These are phyloP conservation scores for Cettia cetti DNA, from an alignment of 2,113 vertebrate species.

Conservation along the genomic window DNA sequence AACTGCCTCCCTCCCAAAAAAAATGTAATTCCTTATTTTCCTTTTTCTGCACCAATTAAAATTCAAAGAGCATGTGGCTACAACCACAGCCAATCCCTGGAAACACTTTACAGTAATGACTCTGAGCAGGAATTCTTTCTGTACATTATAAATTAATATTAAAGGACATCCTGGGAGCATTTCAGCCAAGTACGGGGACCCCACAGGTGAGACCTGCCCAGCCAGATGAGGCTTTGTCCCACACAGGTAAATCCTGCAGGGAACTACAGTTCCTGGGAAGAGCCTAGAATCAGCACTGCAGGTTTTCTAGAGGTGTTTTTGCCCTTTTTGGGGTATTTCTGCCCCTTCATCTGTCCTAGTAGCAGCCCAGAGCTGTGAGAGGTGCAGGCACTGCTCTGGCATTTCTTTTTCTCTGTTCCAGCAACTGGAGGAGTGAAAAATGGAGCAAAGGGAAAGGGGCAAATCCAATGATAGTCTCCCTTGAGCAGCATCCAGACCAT, in stretches of 20 bases:
- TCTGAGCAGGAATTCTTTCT: slow-evolving; percentile 5
- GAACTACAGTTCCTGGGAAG: not conserved
- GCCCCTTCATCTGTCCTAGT: not conserved
- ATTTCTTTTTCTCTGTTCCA: not conserved
- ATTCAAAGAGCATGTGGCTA: not conserved
- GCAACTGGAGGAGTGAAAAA: not conserved
- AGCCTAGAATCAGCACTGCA: not conserved
- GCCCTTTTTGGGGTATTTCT: not conserved
- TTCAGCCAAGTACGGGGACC: slow-evolving; percentile 6
- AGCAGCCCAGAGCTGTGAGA: not conserved
- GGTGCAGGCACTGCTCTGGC: not conserved
- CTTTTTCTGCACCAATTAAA: not conserved
- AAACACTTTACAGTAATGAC: slow-evolving; percentile 6
- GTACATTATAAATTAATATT: not conserved
- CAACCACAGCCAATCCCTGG: not conserved
- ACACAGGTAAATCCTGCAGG: not conserved
- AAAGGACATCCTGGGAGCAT: slow-evolving; percentile 23
- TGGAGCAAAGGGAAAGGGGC: not conserved
- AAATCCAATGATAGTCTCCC: not conserved
- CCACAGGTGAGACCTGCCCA: not conserved
- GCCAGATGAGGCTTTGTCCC: not conserved
- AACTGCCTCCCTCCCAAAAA: not conserved
- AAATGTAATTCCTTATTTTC: not conserved
- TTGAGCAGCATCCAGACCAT: not conserved
- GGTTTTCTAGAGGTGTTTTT: not conserved